phyloP scores from a whole-genome alignment of 2,797 vertebrate species.

The Coracias cyanogaster region DNA sequence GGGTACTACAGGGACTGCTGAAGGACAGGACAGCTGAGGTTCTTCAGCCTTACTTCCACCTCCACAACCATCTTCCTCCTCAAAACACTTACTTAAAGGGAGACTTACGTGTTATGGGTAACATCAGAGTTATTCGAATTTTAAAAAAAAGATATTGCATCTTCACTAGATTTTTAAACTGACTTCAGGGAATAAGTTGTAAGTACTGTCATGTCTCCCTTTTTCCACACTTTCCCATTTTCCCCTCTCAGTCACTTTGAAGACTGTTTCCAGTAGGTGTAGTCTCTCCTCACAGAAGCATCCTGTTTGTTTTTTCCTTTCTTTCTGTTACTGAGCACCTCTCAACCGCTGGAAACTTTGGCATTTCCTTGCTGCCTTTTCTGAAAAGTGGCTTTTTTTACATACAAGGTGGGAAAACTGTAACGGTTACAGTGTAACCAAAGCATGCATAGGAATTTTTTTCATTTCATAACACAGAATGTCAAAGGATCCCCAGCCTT shows the following conservation, averaged over 20 bases:
- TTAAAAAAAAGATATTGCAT: not conserved
- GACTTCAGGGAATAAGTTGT: not conserved
- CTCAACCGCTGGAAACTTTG: not conserved
- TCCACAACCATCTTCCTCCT: not conserved
- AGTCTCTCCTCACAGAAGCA: not conserved
- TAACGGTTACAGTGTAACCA: no score
- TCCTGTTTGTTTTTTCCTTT: not conserved
- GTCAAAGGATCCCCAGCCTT: not conserved
- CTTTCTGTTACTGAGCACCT: not conserved
- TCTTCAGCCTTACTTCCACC: not conserved
- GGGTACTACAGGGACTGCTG: not conserved
- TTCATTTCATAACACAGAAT: not conserved
- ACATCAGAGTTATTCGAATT: not conserved
- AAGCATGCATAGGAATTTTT: fast-evolving
- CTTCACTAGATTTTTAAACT: not conserved
- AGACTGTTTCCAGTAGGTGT: not conserved
- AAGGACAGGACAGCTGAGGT: not conserved
- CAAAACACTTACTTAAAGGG: not conserved
- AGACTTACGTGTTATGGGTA: not conserved
- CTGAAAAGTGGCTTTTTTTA: not conserved
- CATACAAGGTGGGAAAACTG: not conserved
- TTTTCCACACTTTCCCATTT: not conserved
- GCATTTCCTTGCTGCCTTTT: not conserved
- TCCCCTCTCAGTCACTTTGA: not conserved
- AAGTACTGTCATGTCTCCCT: not conserved